These are phyloP conservation scores for Ornithoptera alexandrae DNA, from an alignment of 2,888 invertebrate species.

Conservation along the genomic window DNA sequence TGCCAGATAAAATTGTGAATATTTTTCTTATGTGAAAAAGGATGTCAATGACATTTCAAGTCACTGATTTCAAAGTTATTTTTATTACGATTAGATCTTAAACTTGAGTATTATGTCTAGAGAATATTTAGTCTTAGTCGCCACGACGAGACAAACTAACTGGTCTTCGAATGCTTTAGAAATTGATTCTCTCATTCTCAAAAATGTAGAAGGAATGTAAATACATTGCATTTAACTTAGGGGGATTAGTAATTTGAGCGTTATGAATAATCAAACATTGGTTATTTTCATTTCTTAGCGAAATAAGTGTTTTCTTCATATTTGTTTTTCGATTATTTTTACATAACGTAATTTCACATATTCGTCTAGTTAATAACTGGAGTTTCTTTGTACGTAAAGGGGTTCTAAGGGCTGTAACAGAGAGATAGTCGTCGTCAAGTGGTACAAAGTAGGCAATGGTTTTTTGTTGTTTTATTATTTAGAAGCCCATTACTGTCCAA, in stretches of 20 bases:
- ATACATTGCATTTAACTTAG: constrained; percentile 76
- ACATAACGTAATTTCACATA: constrained; percentile 67
- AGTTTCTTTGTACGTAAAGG: constrained; percentile 74
- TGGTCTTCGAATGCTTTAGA: constrained; percentile 52
- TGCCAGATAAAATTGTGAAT: constrained; percentile 80
- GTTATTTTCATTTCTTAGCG: constrained; percentile 67
- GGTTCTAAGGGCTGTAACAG: constrained; percentile 62
- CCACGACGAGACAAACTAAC: constrained; percentile 52
- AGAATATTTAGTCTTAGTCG: constrained; percentile 65
- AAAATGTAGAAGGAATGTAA: constrained; percentile 65
- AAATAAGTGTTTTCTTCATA: constrained; percentile 67
- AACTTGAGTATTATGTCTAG: constrained; percentile 72
- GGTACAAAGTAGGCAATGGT: constrained; percentile 66
- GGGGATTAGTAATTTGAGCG: constrained; percentile 65
- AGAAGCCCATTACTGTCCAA: constrained; percentile 78
- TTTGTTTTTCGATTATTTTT: constrained; percentile 61
- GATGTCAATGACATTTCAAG: constrained; percentile 76
- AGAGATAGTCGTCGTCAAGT: constrained; percentile 49
- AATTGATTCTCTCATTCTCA: constrained; percentile 59
- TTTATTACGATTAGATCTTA: constrained; percentile 75
- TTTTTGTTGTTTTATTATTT: constrained; percentile 46
- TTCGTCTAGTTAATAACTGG: constrained; percentile 67
- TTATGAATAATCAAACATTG: constrained; percentile 64
- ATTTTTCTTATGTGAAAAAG: constrained; percentile 73
- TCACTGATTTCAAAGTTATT: constrained; percentile 75